Evolutionary conservation across 2,888 invertebrate species (phyloP), one percentile per base, ranked within the genome.

Genomic region (Melanophora roralis): DNA sequence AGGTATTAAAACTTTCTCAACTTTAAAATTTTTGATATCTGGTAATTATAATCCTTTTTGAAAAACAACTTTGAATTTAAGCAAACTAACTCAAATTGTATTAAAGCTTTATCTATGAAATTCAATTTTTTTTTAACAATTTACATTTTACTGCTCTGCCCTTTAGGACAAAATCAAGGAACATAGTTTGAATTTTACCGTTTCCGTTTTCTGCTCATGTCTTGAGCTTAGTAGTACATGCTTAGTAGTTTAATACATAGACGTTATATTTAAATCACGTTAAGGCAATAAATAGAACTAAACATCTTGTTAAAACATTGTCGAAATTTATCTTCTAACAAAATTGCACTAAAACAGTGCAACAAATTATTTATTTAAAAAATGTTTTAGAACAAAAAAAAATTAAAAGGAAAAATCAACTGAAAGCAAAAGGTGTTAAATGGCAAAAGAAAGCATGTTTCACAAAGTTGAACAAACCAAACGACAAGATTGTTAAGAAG

Each of bases 281-380:
- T 62, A 76, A 68, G 9, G 72, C 72, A 75, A 80, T 80, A 80
- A 80, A 75, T 72, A 72, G 60, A 71, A 79, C 57, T 12, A 49
- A 80, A 72, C 62, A 68, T 62, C 72, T 76, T 80, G 75, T 76
- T 76, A 79, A 76, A 67, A 76, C 57, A 67, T 80, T 80, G 67
- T 36, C 45, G 55, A 57, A 79, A 72, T 80, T 72, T 80, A 76
- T 80, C 38, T 72, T 76, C 34, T 60, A 67, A 65, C 65, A 51
- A 60, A 72, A 67, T 75, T 71, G 55, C 67, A 34, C 53, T 59
- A 49, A 47, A 53, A 51, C 21, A 55, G 16, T 59, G 55, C 12
- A 59, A 27, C 27, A 27, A n/a, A n/a, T n/a, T n/a, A n/a, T n/a
- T n/a, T n/a, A n/a, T n/a, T n/a, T n/a, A n/a, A n/a, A n/a, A n/a